Evolutionary conservation across 1,140 invertebrate species (phyloP), one percentile per base, ranked within the genome.

Genomic region (Zaprionus ornatus): DNA sequence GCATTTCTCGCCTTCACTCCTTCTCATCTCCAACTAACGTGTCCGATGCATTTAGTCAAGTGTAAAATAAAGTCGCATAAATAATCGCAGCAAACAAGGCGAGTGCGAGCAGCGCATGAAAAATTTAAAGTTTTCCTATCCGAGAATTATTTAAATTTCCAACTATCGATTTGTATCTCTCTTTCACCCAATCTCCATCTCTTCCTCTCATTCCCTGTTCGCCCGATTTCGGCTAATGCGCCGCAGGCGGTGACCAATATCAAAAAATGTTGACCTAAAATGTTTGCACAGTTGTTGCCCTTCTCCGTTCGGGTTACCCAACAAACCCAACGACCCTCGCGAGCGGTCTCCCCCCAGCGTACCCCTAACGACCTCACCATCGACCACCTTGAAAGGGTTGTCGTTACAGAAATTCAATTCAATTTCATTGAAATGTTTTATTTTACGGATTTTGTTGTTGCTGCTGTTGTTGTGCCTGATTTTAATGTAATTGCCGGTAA

Each of bases 11-110:
- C 17, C 19, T 12, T 12, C 40, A 48, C 37, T n/a, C 15, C 40
- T 3, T 15, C 40, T 17, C 17, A 48, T 17, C 19, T 7, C 45
- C 10, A 13, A 12, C 45, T 50, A 50, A 29, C 42, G 3, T 29
- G 13, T 73, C 61, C 42, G 35, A 17, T 48, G 62, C 77, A 77
- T 77, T 70, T 75, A 82, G 66, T 83, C 76, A 79, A 69, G 54
- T 83, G 80, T 83, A 83, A 79, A 83, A 77, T 79, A 83, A 83
- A 79, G 80, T 79, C 72, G 67, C 71, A 75, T 83, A 83, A 79
- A 83, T 79, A 83, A 76, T 61, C 68, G 42, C 19, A 54, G 10
- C 65, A 45, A 23, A 48, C 25, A 29, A 10, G 54, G 32, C 52
- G 35, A 3, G 57, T 60, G 37, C n/a, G 23, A 32, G n/a, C 35